Evolutionary conservation across 2,797 vertebrate species (phyloP), one percentile per base, ranked within the genome.

Genomic region (Ctenosaura bakeri): DNA sequence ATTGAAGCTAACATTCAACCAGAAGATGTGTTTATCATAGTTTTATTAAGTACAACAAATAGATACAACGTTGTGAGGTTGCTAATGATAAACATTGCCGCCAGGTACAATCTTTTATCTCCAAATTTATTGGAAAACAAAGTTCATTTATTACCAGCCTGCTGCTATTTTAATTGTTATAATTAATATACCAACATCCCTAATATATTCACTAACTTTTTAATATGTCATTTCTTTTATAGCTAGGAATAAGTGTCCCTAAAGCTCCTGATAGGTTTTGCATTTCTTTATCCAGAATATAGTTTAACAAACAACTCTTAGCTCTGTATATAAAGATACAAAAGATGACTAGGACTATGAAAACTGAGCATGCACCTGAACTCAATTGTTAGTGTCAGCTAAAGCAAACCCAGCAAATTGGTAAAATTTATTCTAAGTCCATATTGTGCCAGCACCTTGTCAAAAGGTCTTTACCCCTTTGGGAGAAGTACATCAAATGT

Each of bases 141-240:
- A 95, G 87, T 96, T 97, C 94, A 96, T 96, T 96, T 96, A 90
- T 96, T 96, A 96, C 93, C 94, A 94, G 94, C 94, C 91, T 95
- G 96, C 96, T 96, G 94, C 93, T 96, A 2, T 94, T 97, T 97
- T 96, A 97, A 97, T 97, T 96, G 94, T 96, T 96, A 93, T 80
- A 93, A 96, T 97, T 97, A 97, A 97, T 97, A 94, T 85, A 90
- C 94, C 90, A 93, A 64, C 94, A 91, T 95, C 93, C 97, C 94
- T 93, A 96, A 97, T 97, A 92, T 74, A 96, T 96, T 95, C 94
- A 86, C 81, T 90, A 91, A 89, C 90, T 95, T 97, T 97, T 96
- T 95, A 91, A 83, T 26, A 10, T 89, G 89, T 74, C 91, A 93
- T 94, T 89, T 95, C 66, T 94, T 97, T 96, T 96, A 94, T 95